phyloP scores from a whole-genome alignment of 2,797 vertebrate species.

The Pelobates cultripes region DNA sequence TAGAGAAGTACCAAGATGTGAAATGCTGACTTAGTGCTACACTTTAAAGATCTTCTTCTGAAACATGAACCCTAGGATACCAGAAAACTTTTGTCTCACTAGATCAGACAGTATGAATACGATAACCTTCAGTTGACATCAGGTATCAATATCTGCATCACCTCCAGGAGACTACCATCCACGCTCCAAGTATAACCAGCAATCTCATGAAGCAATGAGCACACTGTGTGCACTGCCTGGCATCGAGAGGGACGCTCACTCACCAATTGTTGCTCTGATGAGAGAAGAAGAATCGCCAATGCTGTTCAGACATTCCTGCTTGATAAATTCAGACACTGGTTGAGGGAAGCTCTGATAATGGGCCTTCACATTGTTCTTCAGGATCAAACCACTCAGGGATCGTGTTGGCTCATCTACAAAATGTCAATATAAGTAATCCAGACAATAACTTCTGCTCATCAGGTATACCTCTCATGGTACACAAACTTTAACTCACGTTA shows the following conservation, averaged over 20 bases:
- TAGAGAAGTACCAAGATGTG: too few relatives aligned
- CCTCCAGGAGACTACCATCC: neutral
- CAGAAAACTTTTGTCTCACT: neutral
- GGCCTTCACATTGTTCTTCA: slow-evolving; percentile 95
- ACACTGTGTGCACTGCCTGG: neutral
- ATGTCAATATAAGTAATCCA: neutral
- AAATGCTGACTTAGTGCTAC: too few relatives aligned
- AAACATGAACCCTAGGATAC: too few relatives aligned
- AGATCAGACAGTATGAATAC: slow-evolving; percentile 72
- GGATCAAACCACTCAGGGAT: slow-evolving; percentile 90
- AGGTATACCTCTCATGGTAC: too few relatives aligned
- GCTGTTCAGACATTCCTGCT: slow-evolving; percentile 93
- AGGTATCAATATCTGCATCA: slow-evolving; percentile 19
- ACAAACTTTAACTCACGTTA: too few relatives aligned
- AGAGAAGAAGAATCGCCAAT: slow-evolving; percentile 91
- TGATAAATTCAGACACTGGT: slow-evolving; percentile 92
- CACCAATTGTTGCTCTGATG: slow-evolving; percentile 93
- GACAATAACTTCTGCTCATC: too few relatives aligned
- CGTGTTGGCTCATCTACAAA: slow-evolving; percentile 88
- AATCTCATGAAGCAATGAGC: neutral
- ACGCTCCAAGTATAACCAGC: neutral
- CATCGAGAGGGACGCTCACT: slow-evolving; percentile 55
- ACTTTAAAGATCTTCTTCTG: too few relatives aligned
- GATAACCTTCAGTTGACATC: slow-evolving; percentile 51
- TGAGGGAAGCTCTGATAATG: slow-evolving; percentile 94